These are phyloP conservation scores for Drosophila chauvacae DNA, from an alignment of 1,140 invertebrate genomes.

Conservation along the genomic window DNA sequence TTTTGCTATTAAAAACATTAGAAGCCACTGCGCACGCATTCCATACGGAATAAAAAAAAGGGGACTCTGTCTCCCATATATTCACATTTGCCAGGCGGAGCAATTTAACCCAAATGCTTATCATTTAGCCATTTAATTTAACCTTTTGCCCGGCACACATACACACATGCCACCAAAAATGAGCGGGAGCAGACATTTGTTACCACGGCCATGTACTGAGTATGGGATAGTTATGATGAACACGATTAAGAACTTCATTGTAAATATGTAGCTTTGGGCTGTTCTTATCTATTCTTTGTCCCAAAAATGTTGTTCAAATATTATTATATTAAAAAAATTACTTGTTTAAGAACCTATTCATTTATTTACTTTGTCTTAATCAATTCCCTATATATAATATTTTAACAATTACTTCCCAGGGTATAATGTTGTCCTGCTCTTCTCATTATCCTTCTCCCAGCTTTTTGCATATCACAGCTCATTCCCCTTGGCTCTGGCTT, in stretches of 20 bases:
- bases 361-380: no score
- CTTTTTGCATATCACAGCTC: slow-evolving; percentile 71
- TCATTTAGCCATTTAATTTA: slow-evolving; percentile 83
- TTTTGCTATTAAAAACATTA: slow-evolving; percentile 83
- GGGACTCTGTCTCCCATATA: slow-evolving; percentile 36
- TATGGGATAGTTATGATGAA: slow-evolving; percentile 1
- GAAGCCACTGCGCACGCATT: slow-evolving; percentile 67
- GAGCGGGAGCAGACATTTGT: slow-evolving; percentile 24
- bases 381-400: background rate
- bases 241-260: no score
- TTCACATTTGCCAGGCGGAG: slow-evolving; percentile 42
- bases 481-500: slow-evolving; percentile 49
- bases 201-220: background rate
- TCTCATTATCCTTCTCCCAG: background rate
- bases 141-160: slow-evolving; percentile 68
- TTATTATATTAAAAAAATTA: background rate
- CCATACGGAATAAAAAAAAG: slow-evolving; percentile 4
- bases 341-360: background rate
- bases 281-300: no score
- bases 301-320: background rate
- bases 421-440: background rate
- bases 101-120: slow-evolving; percentile 83
- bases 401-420: background rate
- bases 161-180: slow-evolving; percentile 42
- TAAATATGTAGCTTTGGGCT: no score